These are phyloP conservation scores for Acrobasis repandana DNA, from an alignment of 2,888 invertebrate genomes.

Conservation along the genomic window DNA sequence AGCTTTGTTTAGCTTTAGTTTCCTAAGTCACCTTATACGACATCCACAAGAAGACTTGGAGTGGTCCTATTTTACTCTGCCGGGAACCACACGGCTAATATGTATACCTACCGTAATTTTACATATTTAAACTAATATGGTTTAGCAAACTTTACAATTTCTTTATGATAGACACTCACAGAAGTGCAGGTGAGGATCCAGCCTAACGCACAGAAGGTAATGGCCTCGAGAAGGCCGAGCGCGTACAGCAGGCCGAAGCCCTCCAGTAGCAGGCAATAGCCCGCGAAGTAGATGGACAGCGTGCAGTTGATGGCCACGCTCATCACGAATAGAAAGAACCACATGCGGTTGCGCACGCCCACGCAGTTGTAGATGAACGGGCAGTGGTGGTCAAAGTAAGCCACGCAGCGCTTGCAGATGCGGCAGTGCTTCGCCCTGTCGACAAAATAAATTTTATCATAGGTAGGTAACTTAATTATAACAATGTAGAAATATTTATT, in stretches of 20 bases:
- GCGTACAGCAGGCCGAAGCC: constrained; percentile 93
- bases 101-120: no score
- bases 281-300: constrained; percentile 93
- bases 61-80: no score
- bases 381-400: constrained; percentile 97
- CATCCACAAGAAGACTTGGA: no score
- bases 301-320: constrained; percentile 94
- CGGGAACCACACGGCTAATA: no score
- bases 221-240: constrained; percentile 91
- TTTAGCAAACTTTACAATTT: no score
- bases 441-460: constrained; percentile 29
- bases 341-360: constrained; percentile 94
- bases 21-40: no score
- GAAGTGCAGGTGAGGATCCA: constrained; percentile 95
- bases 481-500: no score
- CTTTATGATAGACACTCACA: constrained; percentile 78
- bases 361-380: constrained; percentile 98
- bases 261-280: constrained; percentile 92
- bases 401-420: constrained; percentile 94
- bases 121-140: no score
- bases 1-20: no score
- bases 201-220: constrained; percentile 92
- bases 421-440: constrained; percentile 93
- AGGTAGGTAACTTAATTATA: no score
- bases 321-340: constrained; percentile 95